Percentiles rank a stretch among this genome's conserved stretches.
Evolutionary conservation across 2,797 vertebrate species (phyloP).

Genomic region (Sebastes oblongus): DNA sequence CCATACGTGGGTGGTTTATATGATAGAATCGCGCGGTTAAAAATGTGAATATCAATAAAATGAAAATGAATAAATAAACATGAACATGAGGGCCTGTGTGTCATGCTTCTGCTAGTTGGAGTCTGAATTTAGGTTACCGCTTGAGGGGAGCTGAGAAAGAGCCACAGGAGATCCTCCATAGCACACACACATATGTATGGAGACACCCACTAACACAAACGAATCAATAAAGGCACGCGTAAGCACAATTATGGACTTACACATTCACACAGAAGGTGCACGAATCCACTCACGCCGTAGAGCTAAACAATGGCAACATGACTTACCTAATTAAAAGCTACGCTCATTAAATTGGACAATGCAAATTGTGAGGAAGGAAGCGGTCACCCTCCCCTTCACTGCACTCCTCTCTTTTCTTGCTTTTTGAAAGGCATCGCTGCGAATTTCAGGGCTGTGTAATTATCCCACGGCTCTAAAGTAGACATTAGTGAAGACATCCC

Average conservation of each 20-base stretch:
- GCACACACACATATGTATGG: background rate
- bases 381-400: background rate
- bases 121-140: constrained; percentile 54
- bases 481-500: constrained; percentile 73
- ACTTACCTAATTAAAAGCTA: constrained; percentile 70
- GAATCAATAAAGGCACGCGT: background rate
- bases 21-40: background rate
- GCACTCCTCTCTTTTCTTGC: constrained; percentile 20
- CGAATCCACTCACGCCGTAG: background rate
- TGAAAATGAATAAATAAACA: background rate
- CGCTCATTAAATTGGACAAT: constrained; percentile 58
- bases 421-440: constrained; percentile 49
- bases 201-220: background rate
- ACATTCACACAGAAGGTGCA: constrained; percentile 1
- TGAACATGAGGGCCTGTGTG: constrained; percentile 2
- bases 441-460: constrained; percentile 63
- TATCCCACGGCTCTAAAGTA: constrained; percentile 64
- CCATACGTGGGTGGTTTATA: background rate
- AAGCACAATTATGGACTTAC: background rate
- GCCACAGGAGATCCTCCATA: constrained; percentile 8
- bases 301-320: constrained; percentile 13
- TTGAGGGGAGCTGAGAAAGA: constrained; percentile 11
- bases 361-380: constrained; percentile 26
- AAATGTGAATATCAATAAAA: constrained; percentile 12
- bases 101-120: constrained; percentile 17